Base-by-base conservation (phyloP, 2,888 invertebrate genomes). In the Pseudococcus longispinus region DNA sequence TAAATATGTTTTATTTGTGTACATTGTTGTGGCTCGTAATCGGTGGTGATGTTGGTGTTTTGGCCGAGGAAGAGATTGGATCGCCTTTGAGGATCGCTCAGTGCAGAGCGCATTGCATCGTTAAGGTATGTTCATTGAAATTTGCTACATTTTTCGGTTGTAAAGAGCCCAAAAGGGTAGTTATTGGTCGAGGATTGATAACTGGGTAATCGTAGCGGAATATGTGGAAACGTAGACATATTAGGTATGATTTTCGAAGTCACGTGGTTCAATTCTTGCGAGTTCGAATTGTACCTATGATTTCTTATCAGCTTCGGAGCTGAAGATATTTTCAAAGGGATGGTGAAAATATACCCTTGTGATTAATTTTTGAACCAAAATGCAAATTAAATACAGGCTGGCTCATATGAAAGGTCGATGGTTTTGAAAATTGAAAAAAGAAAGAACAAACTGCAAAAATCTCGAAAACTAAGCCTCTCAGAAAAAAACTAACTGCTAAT, bases 51-150 rank as follows among this genome's bases (percentile, higher is more conserved):
- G 55, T 23, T 70, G 70, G 46, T 20, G 42, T 84, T 15, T 8
- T 32, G n/a, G 74, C 83, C 51, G 87, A 87, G 23, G 87, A 87
- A 32, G 87, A 87, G 46, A 87, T 87, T 32, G 87, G 87, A 65
- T 94, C 94, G 89, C 94, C 94, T 88, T 91, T 94, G 89, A 92
- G 94, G 90, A 94, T 94, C 89, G 94, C 94, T 89, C 94, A 94
- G 90, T 94, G 94, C 91, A 91, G 94, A 91, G 94, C 94, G 89
- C 93, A 94, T 89, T 94, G 94, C 91, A 92, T 94, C 90, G 93
- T 94, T 92, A 93, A 93, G 94, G 94, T 94, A 92, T 91, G 91
- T 70, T 20, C 9, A 51, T 46, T 46, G 11, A 11, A 60, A 20
- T 60, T 23, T 23, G 60, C n/a, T n/a, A n/a, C n/a, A 51, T 51